Evolutionary conservation across 2,797 vertebrate species (phyloP).

Genomic region (Crypturellus tataupa): DNA sequence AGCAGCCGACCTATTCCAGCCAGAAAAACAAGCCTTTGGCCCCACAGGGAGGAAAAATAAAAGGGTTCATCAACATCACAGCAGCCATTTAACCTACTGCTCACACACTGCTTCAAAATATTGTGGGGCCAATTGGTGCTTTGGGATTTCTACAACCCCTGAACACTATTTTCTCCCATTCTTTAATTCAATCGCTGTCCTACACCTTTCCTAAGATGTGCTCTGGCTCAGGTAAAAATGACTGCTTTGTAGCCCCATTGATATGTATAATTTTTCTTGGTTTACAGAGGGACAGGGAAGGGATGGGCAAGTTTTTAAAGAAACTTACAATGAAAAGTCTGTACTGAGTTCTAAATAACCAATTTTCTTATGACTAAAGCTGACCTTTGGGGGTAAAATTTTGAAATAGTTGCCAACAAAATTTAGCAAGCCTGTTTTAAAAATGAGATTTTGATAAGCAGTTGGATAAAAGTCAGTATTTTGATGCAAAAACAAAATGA

Average conservation of each 20-base stretch:
- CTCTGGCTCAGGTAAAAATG: not conserved
- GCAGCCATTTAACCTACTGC: not conserved
- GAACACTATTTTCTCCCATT: not conserved
- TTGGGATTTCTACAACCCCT: not conserved
- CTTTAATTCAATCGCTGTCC: not conserved
- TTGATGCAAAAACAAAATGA: not conserved
- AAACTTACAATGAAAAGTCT: not conserved
- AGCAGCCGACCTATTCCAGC: not conserved
- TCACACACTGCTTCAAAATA: not conserved
- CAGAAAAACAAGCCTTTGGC: not conserved
- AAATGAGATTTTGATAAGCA: not conserved
- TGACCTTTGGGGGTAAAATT: not conserved
- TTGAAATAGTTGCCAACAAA: constrained; percentile 9
- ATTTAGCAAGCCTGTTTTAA: not conserved
- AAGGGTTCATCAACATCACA: not conserved
- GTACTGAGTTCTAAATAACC: not conserved
- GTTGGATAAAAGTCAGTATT: not conserved
- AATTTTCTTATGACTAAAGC: not conserved
- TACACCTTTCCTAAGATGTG: not conserved
- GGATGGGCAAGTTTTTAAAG: not conserved
- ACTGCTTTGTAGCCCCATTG: not conserved
- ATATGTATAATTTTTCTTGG: not conserved
- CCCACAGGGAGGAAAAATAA: fast-evolving
- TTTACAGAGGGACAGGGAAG: not conserved
- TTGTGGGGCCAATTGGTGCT: fast-evolving